A percentile compares a stretch with the other conserved stretches of the same genome.
These are phyloP conservation scores for Trachelus troglodyta DNA, from an alignment of 2,888 invertebrate genomes.

Conservation along the genomic window DNA sequence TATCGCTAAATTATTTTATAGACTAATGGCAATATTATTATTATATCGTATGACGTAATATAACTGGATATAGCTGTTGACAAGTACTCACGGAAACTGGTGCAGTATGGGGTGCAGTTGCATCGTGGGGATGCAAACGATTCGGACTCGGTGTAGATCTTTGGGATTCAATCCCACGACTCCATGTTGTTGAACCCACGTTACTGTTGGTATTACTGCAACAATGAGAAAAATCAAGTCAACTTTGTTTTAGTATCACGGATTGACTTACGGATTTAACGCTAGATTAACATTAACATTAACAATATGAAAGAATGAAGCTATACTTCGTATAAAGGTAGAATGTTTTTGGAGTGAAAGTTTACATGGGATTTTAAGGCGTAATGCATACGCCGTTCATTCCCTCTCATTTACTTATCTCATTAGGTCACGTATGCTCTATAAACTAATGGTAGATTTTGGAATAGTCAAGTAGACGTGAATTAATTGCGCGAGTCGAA, in stretches of 20 bases:
- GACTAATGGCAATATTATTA: no score
- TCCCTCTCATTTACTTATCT: neutral
- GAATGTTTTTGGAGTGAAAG: neutral
- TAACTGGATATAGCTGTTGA: constrained; percentile 12
- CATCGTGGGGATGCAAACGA: constrained; percentile 47
- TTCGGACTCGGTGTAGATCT: constrained; percentile 58
- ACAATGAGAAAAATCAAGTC: constrained; percentile 11
- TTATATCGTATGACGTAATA: neutral
- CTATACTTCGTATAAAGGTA: neutral
- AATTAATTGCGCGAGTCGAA: constrained; percentile 27
- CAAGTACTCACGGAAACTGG: constrained; percentile 58
- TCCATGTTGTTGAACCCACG: constrained; percentile 44
- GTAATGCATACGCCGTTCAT: neutral
- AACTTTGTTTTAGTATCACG: neutral
- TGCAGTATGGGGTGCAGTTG: constrained; percentile 55
- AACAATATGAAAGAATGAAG: neutral
- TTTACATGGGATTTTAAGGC: neutral
- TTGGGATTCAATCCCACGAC: constrained; percentile 51
- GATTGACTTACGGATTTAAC: neutral
- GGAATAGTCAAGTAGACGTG: constrained; percentile 28
- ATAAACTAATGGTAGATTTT: constrained; percentile 9
- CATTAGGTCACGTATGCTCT: neutral
- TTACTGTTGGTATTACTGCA: constrained; percentile 31
- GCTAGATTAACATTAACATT: neutral
- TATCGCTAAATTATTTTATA: no score